phyloP scores from a whole-genome alignment of 53 echinoderm and acorn worm species.

The Luidia sarsii region DNA sequence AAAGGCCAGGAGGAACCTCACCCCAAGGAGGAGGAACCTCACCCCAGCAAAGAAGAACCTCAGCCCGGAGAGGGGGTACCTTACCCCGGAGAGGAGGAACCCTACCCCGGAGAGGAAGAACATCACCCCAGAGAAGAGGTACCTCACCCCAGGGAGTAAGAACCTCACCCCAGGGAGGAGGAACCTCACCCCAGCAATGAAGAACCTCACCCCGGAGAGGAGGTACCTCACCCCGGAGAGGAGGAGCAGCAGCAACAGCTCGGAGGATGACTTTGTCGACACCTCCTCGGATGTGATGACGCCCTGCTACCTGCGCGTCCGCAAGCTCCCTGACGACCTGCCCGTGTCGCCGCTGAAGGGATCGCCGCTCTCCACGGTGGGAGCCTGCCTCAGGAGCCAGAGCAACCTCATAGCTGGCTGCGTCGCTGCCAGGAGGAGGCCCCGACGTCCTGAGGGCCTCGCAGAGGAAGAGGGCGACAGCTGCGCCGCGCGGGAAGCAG shows the following conservation, averaged over 20 bases:
- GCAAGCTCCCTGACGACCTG: slow-evolving; percentile 26
- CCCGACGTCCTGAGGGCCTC: not conserved
- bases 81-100: slow-evolving; percentile 12
- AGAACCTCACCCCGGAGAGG: not conserved
- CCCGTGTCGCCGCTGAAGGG: not conserved
- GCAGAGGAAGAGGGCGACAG: not conserved
- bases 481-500: not conserved
- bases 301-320: slow-evolving; percentile 17
- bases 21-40: too few species aligned
- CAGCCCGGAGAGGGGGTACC: not conserved
- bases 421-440: not conserved
- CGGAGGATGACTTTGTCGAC: not conserved
- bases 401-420: slow-evolving; percentile 1
- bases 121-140: slow-evolving; percentile 9
- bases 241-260: not conserved
- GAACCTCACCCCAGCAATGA: too few species aligned
- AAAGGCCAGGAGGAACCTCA: not conserved
- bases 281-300: not conserved
- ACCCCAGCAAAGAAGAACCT: not conserved
- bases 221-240: slow-evolving; percentile 1
- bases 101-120: slow-evolving; percentile 8
- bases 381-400: slow-evolving; percentile 22
- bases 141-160: not conserved
- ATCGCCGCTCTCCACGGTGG: not conserved
- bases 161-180: too few species aligned